Conservation (phyloP, 2,113 vertebrate genomes). For the Mobula birostris region DNA sequence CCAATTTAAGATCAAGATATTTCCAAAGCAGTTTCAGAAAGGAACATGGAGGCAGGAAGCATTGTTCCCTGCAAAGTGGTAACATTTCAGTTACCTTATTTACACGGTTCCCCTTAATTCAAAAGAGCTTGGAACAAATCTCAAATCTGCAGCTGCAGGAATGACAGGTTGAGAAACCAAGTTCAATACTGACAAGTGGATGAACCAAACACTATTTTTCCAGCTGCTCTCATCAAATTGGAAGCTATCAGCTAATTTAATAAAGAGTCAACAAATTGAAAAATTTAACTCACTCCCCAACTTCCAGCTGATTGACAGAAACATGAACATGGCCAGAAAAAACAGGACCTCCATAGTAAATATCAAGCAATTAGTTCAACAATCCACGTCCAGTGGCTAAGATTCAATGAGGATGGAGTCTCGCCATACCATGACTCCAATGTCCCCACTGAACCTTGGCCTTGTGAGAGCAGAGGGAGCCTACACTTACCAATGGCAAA, state of each 20-base stretch:
- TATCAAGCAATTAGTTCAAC: neutral
- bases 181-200: neutral
- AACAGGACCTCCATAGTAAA: too few species aligned
- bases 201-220: neutral
- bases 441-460: neutral
- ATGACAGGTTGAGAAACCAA: neutral
- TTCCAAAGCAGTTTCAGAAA: neutral
- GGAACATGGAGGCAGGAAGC: neutral
- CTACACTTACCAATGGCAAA: too few species aligned
- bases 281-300: neutral
- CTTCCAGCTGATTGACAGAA: neutral
- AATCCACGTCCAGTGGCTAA: neutral
- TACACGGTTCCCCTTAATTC: neutral
- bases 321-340: neutral
- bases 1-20: conserved; percentile 17
- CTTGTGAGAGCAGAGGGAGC: neutral
- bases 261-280: neutral
- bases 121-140: conserved; percentile 27
- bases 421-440: neutral
- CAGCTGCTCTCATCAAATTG: neutral
- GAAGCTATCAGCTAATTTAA: neutral
- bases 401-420: too few species aligned
- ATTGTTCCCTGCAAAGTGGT: neutral
- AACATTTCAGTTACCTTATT: neutral
- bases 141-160: neutral